These are phyloP conservation scores for Vireo griseus DNA, from an alignment of 2,797 vertebrate genomes.

Conservation along the genomic window DNA sequence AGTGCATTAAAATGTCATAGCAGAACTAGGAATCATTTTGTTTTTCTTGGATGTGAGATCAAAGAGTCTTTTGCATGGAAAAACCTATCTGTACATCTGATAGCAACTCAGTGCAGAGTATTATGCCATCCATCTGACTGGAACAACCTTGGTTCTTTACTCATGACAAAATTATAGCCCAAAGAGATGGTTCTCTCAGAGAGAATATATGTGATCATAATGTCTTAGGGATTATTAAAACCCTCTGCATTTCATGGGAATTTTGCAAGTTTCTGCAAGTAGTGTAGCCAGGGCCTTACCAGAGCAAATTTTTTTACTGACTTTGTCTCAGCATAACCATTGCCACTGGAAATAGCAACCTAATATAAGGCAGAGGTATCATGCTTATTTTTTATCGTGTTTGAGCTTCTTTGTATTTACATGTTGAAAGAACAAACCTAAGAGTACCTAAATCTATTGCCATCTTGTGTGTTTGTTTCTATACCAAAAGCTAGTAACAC, in stretches of 20 bases:
- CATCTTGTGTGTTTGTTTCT: not conserved
- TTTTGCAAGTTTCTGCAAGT: not conserved
- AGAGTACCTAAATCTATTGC: not conserved
- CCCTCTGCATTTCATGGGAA: not conserved
- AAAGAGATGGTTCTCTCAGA: not conserved
- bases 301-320: not conserved
- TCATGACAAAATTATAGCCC: not conserved
- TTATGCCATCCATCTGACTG: not conserved
- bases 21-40: not conserved
- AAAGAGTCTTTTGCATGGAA: not conserved
- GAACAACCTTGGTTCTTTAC: not conserved
- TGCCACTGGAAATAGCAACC: not conserved
- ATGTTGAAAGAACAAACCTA: not conserved
- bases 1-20: fast-evolving
- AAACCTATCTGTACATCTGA: not conserved
- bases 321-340: not conserved
- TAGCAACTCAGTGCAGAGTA: not conserved
- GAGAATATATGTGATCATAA: not conserved
- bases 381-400: not conserved
- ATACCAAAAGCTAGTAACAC: not conserved
- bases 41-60: not conserved
- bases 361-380: not conserved
- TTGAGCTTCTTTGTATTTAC: not conserved
- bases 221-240: not conserved
- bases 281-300: not conserved